Base-by-base conservation (phyloP, 2,797 vertebrate species). In the Nannoperca australis region DNA sequence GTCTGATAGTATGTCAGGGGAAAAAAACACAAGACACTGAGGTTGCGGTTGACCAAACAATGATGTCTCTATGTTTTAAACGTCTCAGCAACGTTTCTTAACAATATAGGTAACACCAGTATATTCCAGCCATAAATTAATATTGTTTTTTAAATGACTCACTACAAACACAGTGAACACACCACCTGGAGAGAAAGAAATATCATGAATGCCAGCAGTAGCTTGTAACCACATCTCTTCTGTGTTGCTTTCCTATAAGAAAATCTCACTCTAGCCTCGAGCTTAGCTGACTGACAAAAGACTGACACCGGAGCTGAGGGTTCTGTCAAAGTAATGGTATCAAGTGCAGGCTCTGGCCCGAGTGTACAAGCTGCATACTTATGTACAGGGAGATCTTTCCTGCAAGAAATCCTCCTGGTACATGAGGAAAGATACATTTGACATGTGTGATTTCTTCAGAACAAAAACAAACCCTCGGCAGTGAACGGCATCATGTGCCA, bases 281-380 rank as follows among this genome's bases (percentile, higher is more conserved):
- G 91, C 80, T 79, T 36, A 73, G 65, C 81, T 76, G 65, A 60
- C 70, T 88, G 80, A 91, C 84, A 79, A 88, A 88, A 85, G 84
- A 78, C 67, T 84, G 86, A 90, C 91, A 91, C 82, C 58, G 27
- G 76, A 86, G 86, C 82, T 75, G 70, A 84, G 71, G 73, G 70
- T 51, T 68, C 73, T 83, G 86, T 90, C 83, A 85, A 69, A 88
- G 81, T 11, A n/a, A 66, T 82, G 70, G 79, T 81, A 87, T 88
- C 83, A 45, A 80, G 79, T 70, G 65, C 65, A 67, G 36, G 59
- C 58, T 68, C 60, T 79, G 83, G 81, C 82, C 72, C 5, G 14
- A 74, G 79, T 49, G 53, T 55, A 76, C 83, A 73, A 79, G 64
- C 85, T 34, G 79, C 86, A 79, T 79, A 67, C 70, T 70, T 45